phyloP scores from a whole-genome alignment of 2,113 vertebrate species.

The Malurus cyaneus region DNA sequence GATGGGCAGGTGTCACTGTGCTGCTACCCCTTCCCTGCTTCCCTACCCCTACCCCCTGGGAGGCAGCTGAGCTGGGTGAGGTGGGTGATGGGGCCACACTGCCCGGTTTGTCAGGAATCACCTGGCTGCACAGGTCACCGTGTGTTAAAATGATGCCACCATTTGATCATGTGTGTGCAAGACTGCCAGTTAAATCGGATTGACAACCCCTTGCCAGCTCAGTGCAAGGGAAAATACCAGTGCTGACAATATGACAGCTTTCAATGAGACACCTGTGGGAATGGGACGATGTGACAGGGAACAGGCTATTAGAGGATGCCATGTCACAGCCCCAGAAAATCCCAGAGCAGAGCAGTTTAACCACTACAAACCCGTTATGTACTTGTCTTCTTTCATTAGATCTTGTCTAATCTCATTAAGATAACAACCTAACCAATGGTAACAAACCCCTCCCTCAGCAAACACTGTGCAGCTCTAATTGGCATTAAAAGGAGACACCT shows the following conservation, averaged over 20 bases:
- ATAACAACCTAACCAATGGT: slow-evolving; percentile 17
- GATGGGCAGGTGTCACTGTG: background rate
- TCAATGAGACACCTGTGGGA: background rate
- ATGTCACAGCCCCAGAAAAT: background rate
- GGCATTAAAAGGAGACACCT: background rate
- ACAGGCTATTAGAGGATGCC: background rate
- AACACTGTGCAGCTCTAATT: slow-evolving; percentile 17
- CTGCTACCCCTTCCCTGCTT: background rate
- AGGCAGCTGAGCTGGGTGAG: background rate
- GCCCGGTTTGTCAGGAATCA: background rate
- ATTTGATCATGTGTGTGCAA: background rate
- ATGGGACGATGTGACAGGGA: background rate
- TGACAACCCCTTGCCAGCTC: background rate
- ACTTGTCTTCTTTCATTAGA: background rate
- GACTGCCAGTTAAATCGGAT: background rate
- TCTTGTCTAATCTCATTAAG: slow-evolving; percentile 34
- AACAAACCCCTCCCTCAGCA: slow-evolving; percentile 20
- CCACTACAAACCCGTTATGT: background rate
- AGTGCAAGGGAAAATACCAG: background rate
- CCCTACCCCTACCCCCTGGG: too few species aligned
- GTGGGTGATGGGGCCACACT: background rate
- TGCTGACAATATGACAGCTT: slow-evolving; percentile 34
- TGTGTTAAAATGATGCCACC: background rate
- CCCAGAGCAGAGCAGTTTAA: background rate
- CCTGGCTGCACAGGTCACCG: background rate